A percentile compares a stretch with the other conserved stretches of the same genome.
These are phyloP conservation scores for Muscina levida DNA, from an alignment of 2,888 invertebrate genomes.

Conservation along the genomic window DNA sequence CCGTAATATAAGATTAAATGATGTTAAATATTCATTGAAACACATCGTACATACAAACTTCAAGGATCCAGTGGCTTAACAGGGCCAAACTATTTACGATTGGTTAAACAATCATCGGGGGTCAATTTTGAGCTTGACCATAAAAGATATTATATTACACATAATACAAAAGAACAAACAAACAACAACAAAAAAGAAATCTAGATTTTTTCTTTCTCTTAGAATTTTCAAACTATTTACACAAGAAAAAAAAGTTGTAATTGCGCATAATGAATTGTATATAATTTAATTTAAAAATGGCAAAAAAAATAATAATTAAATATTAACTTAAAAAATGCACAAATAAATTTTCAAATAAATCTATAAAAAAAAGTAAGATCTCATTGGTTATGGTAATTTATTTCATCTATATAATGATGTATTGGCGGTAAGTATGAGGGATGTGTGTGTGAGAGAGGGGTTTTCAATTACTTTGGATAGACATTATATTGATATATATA, in stretches of 20 bases:
- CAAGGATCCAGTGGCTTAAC: too few species aligned
- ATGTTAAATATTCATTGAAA: too few species aligned
- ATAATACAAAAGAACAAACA: too few species aligned
- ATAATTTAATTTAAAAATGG: constrained; percentile 20
- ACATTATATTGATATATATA: too few species aligned
- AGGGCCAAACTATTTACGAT: constrained; percentile 24
- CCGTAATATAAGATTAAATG: background rate
- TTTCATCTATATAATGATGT: too few species aligned
- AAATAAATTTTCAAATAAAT: constrained; percentile 40
- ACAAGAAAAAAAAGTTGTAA: constrained; percentile 29
- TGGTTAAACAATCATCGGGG: constrained; percentile 49
- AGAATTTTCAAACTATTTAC: constrained; percentile 46
- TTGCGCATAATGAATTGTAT: constrained; percentile 15
- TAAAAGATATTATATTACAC: too few species aligned
- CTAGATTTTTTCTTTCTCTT: constrained; percentile 36
- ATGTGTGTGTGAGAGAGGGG: too few species aligned
- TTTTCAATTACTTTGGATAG: too few species aligned
- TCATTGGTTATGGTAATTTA: too few species aligned
- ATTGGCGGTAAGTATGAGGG: too few species aligned
- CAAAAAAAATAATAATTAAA: constrained; percentile 37
- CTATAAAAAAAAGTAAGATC: too few species aligned
- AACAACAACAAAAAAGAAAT: constrained; percentile 37
- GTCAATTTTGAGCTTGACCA: constrained; percentile 13
- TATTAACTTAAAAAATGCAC: constrained; percentile 49
- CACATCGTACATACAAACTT: too few species aligned